Evolutionary conservation across 2,113 vertebrate species (phyloP).

Genomic region (Hystrix brachyura): DNA sequence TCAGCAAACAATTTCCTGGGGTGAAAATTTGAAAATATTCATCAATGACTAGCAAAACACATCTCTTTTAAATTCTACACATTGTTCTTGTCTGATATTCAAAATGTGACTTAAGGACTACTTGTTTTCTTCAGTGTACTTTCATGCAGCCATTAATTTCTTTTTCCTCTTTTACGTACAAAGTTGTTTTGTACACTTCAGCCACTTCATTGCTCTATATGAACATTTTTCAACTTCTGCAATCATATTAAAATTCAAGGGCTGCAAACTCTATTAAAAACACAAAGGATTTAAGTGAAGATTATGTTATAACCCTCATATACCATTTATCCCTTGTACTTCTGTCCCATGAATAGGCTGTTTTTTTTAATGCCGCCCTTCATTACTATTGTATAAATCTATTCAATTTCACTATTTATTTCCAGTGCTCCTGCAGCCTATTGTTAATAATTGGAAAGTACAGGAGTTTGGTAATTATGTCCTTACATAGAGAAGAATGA

Average conservation of each 20-base stretch:
- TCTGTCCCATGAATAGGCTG: neutral
- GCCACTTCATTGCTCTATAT: neutral
- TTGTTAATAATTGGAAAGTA: slow-evolving; percentile 26
- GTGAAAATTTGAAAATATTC: neutral
- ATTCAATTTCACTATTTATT: slow-evolving; percentile 8
- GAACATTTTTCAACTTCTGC: neutral
- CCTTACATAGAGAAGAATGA: neutral
- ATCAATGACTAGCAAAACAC: neutral
- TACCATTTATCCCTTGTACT: neutral
- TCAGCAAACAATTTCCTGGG: neutral
- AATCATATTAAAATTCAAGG: slow-evolving; percentile 17
- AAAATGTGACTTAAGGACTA: neutral
- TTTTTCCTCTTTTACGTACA: slow-evolving; percentile 16
- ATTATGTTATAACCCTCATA: neutral
- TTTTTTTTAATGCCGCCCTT: neutral
- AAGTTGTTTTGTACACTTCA: neutral
- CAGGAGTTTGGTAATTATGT: neutral
- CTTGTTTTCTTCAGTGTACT: slow-evolving; percentile 27
- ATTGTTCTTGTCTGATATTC: slow-evolving; percentile 30
- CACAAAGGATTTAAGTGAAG: neutral
- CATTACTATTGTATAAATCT: neutral
- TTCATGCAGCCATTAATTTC: neutral
- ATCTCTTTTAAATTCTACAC: neutral
- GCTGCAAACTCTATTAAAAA: neutral
- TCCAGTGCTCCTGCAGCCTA: neutral